phyloP scores from a whole-genome alignment of 2,888 invertebrate genomes.

The Nowickia ferox region DNA sequence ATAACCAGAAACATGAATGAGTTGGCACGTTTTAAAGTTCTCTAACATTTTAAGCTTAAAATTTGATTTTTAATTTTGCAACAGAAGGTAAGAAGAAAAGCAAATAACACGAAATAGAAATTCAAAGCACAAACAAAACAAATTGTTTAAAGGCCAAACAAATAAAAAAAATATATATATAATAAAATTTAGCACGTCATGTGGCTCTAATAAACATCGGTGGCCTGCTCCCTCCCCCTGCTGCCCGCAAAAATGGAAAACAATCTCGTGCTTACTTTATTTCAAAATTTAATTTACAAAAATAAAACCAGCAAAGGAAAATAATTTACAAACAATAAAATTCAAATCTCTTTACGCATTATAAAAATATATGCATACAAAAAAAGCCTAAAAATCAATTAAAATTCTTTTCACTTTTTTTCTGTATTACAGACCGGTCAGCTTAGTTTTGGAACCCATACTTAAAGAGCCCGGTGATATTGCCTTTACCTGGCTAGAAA shows the following conservation, averaged over 20 bases:
- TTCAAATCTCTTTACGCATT: background rate
- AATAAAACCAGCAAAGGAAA: background rate
- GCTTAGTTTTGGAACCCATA: slow-evolving; percentile 88
- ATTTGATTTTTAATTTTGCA: slow-evolving; percentile 60
- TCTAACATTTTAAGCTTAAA: slow-evolving; percentile 51
- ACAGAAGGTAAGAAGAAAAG: slow-evolving; percentile 11
- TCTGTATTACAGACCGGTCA: slow-evolving; percentile 84
- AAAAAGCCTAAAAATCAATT: background rate
- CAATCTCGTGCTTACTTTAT: background rate
- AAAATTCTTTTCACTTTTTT: background rate
- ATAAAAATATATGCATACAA: background rate
- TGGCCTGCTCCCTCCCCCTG: too few species aligned
- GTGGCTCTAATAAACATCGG: background rate
- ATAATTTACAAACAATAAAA: background rate
- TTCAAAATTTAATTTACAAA: background rate
- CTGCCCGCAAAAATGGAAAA: background rate
- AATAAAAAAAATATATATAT: background rate
- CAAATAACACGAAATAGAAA: background rate
- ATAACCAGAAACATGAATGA: slow-evolving; percentile 46
- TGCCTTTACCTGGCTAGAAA: slow-evolving; percentile 91
- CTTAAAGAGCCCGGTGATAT: slow-evolving; percentile 89
- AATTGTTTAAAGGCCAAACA: background rate
- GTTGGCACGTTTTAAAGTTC: slow-evolving; percentile 51
- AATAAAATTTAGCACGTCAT: slow-evolving; percentile 5
- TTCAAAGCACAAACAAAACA: slow-evolving; percentile 4